phyloP scores from a whole-genome alignment of 2,113 vertebrate species.

The Charina bottae region DNA sequence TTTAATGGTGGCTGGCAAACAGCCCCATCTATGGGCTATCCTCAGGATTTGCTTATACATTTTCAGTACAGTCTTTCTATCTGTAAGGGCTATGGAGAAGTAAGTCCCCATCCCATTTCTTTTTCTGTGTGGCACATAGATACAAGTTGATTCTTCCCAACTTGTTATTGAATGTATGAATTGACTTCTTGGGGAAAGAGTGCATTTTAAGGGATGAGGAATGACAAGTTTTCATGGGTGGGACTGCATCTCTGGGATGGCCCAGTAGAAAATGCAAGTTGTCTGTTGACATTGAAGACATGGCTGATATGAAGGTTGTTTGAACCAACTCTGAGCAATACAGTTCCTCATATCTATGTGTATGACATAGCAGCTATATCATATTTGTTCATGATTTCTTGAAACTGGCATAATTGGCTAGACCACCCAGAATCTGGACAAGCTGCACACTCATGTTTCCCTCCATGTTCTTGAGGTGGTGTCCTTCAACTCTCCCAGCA shows the following conservation, averaged over 20 bases:
- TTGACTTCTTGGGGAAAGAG: background rate
- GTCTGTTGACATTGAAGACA: background rate
- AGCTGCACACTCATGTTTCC: background rate
- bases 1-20: background rate
- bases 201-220: background rate
- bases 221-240: background rate
- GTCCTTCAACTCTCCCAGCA: background rate
- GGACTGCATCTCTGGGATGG: background rate
- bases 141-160: background rate
- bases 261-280: background rate
- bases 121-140: background rate
- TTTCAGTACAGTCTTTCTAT: background rate
- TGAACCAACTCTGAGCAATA: background rate
- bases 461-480: background rate
- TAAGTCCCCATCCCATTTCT: too few species aligned
- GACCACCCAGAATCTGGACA: background rate
- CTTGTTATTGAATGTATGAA: background rate
- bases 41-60: background rate
- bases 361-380: too few species aligned
- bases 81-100: background rate
- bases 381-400: background rate
- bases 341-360: too few species aligned
- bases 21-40: background rate
- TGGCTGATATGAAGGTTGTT: background rate
- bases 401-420: background rate